Evolutionary conservation across 2,797 vertebrate species (phyloP), one percentile per base, ranked within the genome.

Genomic region (Lithobates sylvaticus): DNA sequence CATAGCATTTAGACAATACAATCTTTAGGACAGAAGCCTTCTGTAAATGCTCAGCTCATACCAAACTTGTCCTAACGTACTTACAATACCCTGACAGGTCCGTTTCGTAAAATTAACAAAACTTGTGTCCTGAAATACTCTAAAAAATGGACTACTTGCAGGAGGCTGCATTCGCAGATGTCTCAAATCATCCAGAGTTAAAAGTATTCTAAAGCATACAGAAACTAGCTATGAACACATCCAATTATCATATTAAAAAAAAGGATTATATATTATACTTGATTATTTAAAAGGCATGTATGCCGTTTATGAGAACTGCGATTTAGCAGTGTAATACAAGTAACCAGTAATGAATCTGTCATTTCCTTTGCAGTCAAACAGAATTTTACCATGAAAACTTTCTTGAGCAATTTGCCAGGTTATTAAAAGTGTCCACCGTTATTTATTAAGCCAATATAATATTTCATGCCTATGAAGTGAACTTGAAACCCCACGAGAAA

Each of bases 371-470:
- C 70, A 67, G 65, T 72, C 32, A 34, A 67, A 67, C 26, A 26
- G 26, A 67, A 67, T 67, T 67, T 67, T 67, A 67, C 65, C 39
- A 74, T 74, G 72, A 74, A 74, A 74, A 74, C 72, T 26, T 74
- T 18, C 15, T 74, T 8, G 15, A 74, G 23, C 23, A 42, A 23
- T 70, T 50, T 71, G 67, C 23, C 75, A 78, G 36, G 10, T 76
- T 76, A 50, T 54, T 76, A 50, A 76, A 54, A 16, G n/a, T 74
- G 23, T 74, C 39, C 39, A 39, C 65, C 5, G 27, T 29, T 67
- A 67, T 67, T 74, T 44, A 39, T 44, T 76, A 47, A 61, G 76
- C 12, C 76, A 77, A 77, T 77, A 36, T 64, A 34, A 77, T 58
- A 76, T 76, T 27, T 76, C 15, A 54, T 76, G 47, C 16, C 73